These are phyloP conservation scores for Trisateles emortualis DNA, from an alignment of 2,888 invertebrate species.

Conservation along the genomic window DNA sequence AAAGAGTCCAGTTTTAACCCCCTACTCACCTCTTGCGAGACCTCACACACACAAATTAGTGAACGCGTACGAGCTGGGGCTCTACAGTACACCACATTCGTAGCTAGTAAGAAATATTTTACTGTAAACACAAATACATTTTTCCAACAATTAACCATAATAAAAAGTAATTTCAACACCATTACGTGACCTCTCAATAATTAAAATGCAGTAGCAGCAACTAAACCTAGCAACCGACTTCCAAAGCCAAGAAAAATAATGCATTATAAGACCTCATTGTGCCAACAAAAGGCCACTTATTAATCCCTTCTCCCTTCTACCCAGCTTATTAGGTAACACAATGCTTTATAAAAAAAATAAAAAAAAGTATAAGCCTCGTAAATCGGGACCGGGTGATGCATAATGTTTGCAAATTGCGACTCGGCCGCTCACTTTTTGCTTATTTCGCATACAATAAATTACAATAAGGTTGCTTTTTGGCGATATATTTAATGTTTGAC, in stretches of 20 bases:
- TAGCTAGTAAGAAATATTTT: no score
- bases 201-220: not conserved
- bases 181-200: not conserved
- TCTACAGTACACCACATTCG: no score
- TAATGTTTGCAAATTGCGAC: slow-evolving; percentile 73
- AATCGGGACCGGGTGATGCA: slow-evolving; percentile 55
- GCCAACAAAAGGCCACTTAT: slow-evolving; percentile 34
- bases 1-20: no score
- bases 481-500: slow-evolving; percentile 67
- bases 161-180: not conserved
- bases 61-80: no score
- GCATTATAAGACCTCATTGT: slow-evolving; percentile 16
- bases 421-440: slow-evolving; percentile 56
- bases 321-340: slow-evolving; percentile 52
- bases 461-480: slow-evolving; percentile 54
- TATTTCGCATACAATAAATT: slow-evolving; percentile 68
- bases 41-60: no score
- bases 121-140: no score
- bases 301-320: slow-evolving; percentile 35
- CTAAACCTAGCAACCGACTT: not conserved
- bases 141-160: not conserved
- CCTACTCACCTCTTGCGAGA: no score
- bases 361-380: slow-evolving; percentile 38
- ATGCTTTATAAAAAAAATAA: slow-evolving; percentile 40
- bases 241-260: slow-evolving; percentile 3